These are phyloP conservation scores for Rissa tridactyla DNA, from an alignment of 2,113 vertebrate genomes.

Conservation along the genomic window DNA sequence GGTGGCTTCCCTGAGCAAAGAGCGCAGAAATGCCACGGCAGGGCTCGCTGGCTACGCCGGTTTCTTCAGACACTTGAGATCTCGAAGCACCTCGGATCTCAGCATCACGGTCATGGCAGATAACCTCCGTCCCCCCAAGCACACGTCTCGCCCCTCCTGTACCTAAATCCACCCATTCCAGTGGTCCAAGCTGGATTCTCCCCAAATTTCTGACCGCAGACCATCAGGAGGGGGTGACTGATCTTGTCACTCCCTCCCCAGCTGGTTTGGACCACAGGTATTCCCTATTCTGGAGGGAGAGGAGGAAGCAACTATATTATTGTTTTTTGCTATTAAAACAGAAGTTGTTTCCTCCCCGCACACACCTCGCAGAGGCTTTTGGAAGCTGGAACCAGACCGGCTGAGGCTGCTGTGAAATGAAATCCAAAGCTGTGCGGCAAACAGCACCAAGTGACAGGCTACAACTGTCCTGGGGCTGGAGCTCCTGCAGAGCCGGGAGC, in stretches of 20 bases:
- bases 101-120: accelerated
- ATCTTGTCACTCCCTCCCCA: background rate
- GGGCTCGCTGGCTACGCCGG: accelerated
- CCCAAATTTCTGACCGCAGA: background rate
- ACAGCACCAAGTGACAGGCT: background rate
- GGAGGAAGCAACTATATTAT: too few species aligned
- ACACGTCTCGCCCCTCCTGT: background rate
- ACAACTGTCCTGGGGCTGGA: background rate
- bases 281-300: background rate
- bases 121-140: background rate
- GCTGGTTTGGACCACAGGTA: too few species aligned
- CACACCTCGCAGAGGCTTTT: background rate
- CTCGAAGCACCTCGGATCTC: background rate
- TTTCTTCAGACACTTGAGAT: background rate
- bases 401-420: background rate
- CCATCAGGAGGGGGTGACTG: accelerated
- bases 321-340: background rate
- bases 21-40: accelerated
- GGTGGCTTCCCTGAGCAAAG: background rate
- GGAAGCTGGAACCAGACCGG: background rate
- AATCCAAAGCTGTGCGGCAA: background rate
- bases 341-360: background rate
- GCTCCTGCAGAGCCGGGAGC: background rate
- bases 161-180: accelerated
- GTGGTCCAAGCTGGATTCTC: background rate